These are phyloP conservation scores for Trichoplax adhaerens DNA, from an alignment of 37 sponge, comb jelly and placozoan species.

Conservation along the genomic window DNA sequence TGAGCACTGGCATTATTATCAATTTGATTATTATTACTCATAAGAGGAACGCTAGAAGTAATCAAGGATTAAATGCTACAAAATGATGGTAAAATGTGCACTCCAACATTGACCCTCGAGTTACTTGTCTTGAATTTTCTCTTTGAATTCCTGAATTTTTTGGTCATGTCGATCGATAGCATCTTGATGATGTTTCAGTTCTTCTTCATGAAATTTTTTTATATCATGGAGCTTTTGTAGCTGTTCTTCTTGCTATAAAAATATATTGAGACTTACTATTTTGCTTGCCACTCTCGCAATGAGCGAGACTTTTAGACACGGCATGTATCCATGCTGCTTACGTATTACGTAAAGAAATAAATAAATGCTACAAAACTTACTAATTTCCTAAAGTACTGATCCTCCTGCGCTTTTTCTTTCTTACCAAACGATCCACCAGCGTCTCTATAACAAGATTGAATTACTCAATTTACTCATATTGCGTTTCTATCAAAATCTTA, in stretches of 20 bases:
- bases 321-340: too few species aligned
- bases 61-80: too few species aligned
- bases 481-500: too few species aligned
- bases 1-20: too few species aligned
- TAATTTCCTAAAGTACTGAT: slow-evolving; percentile 30
- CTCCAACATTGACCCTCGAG: too few species aligned
- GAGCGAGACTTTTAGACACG: too few species aligned
- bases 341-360: neutral
- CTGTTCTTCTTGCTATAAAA: slow-evolving; percentile 31
- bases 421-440: slow-evolving; percentile 38
- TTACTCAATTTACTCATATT: too few species aligned
- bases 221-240: slow-evolving; percentile 21
- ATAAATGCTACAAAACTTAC: slow-evolving; percentile 4
- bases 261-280: neutral
- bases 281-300: neutral
- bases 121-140: too few species aligned
- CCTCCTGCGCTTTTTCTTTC: slow-evolving; percentile 34
- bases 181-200: slow-evolving; percentile 36
- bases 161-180: slow-evolving; percentile 28
- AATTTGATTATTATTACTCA: too few species aligned
- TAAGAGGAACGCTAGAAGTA: too few species aligned
- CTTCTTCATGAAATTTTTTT: slow-evolving; percentile 35
- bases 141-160: too few species aligned
- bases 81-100: too few species aligned
- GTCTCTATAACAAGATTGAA: slow-evolving; percentile 2